Evolutionary conservation across 2,888 invertebrate genomes (phyloP), one percentile per base, ranked within the genome.

Genomic region (Liodrosophila aerea): DNA sequence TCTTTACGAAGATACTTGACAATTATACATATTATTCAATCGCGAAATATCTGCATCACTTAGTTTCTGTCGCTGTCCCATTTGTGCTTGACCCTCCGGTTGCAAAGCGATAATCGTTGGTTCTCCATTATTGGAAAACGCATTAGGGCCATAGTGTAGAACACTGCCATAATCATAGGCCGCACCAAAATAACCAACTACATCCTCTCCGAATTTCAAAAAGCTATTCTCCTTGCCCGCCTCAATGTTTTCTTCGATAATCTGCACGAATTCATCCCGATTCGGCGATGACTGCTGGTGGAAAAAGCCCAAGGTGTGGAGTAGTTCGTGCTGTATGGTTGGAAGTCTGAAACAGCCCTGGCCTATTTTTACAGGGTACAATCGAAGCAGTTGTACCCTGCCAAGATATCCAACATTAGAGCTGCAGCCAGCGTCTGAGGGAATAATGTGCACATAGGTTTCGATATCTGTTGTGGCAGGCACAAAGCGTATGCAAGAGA

Each of bases 201-300:
- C 90, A 1, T 90, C 88, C 4, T 90, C 86, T 15, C 92, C 91
- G 0, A 93, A 92, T 86, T 94, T 95, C 3, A 4, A 2, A 87
- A 95, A 96, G 89, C 95, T 95, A 46, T 89, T 89, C 73, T 92
- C 91, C 5, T 92, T 91, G 1, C 93, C 94, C 91, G 87, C 53
- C 84, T 87, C 9, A 11, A 90, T 88, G 51, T 90, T 89, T 27
- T 88, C 89, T 49, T 63, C 64, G 1, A 91, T 90, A 37, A 96
- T 92, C 0, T 82, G 89, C 0, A 94, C 94, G 74, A 91, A 94
- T 15, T 93, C 91, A 83, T 96, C 95, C 0, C 95, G 91, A 84
- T 95, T 94, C 3, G 91, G 92, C 0, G 95, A 92, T 80, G 94
- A 95, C 87, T 96, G 96, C 84, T 95, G 95, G 85, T 96, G 96